These are phyloP conservation scores for Macropis europaea DNA, from an alignment of 2,888 invertebrate genomes.

Conservation along the genomic window DNA sequence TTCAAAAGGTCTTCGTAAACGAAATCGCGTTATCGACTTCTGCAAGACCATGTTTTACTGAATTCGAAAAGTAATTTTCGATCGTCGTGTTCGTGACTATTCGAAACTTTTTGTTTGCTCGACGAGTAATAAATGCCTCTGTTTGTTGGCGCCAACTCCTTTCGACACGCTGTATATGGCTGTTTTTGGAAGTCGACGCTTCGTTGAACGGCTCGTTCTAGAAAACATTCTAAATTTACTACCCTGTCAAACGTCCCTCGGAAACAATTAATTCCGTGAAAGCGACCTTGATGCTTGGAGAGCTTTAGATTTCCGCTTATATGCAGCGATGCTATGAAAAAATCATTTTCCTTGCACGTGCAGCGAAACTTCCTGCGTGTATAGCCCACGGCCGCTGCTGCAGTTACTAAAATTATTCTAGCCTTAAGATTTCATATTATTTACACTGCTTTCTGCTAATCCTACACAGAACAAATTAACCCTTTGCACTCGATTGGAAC, in stretches of 20 bases:
- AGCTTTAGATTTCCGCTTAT: not conserved
- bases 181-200: constrained; percentile 7
- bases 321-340: constrained; percentile 14
- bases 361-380: not conserved
- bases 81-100: too few relatives aligned
- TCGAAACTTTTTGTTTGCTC: too few relatives aligned
- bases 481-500: too few relatives aligned
- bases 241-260: constrained; percentile 4
- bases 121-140: too few relatives aligned
- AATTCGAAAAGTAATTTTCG: too few relatives aligned
- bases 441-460: not conserved
- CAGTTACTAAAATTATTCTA: constrained; percentile 1
- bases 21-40: too few relatives aligned
- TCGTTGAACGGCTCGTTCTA: constrained; percentile 15
- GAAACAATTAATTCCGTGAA: constrained; percentile 36
- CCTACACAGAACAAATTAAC: too few relatives aligned
- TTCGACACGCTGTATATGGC: not conserved
- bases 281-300: constrained; percentile 25
- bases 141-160: too few relatives aligned
- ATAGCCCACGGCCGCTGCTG: too few relatives aligned
- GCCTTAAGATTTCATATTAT: not conserved
- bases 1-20: too few relatives aligned
- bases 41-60: too few relatives aligned
- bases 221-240: constrained; percentile 39
- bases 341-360: constrained; percentile 5